These are phyloP conservation scores for Tinamus guttatus DNA, from an alignment of 2,113 vertebrate genomes.

Conservation along the genomic window DNA sequence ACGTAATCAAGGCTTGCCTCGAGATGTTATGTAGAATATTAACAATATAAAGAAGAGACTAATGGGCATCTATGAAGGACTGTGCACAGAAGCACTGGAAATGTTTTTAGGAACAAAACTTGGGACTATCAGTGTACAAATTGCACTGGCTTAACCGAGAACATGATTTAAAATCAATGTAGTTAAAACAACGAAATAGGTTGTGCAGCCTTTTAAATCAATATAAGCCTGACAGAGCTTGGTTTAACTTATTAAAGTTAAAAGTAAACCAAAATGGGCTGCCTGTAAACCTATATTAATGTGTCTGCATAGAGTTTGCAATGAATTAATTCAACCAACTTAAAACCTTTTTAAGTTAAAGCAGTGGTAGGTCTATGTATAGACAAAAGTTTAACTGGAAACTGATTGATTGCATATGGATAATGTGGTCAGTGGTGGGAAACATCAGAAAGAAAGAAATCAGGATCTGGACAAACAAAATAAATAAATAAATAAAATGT, in stretches of 20 bases:
- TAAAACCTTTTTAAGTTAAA: neutral
- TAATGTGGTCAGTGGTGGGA: neutral
- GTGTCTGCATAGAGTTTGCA: neutral
- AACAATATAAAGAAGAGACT: constrained; percentile 20
- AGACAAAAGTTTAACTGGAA: constrained; percentile 13
- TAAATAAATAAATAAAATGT: neutral
- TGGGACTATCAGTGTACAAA: neutral
- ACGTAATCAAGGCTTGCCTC: constrained; percentile 37
- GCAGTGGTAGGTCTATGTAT: neutral
- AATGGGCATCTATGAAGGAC: neutral
- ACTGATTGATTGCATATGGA: neutral
- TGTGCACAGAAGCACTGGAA: neutral
- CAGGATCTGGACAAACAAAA: neutral
- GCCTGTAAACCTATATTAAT: neutral
- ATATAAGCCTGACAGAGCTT: neutral
- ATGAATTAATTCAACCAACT: neutral
- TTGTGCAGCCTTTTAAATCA: constrained; percentile 2
- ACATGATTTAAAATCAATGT: neutral
- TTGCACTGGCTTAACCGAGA: neutral
- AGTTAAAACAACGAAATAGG: neutral
- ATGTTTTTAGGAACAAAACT: neutral
- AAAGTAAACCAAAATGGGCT: constrained; percentile 23
- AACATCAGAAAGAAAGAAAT: neutral
- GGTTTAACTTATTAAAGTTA: neutral
- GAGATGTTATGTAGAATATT: neutral